phyloP scores from a whole-genome alignment of 1,140 invertebrate genomes.

The Samia ricini region DNA sequence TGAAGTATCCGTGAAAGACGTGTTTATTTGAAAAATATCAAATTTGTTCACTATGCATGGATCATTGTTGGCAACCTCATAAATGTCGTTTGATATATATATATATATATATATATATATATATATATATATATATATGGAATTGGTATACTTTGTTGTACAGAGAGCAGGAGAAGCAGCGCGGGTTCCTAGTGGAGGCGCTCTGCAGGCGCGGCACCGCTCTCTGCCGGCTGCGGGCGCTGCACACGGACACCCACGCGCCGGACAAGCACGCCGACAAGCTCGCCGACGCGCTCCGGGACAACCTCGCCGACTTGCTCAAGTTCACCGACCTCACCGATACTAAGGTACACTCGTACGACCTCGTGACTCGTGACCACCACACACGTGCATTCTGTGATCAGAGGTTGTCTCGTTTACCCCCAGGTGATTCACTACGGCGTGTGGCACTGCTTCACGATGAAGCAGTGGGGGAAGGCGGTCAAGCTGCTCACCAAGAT shows the following conservation, averaged over 20 bases:
- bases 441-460: slow-evolving; percentile 88
- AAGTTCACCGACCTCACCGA: slow-evolving; percentile 90
- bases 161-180: slow-evolving; percentile 91
- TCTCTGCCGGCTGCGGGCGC: slow-evolving; percentile 81
- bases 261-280: slow-evolving; percentile 61
- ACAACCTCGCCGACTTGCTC: slow-evolving; percentile 83
- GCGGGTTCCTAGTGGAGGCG: slow-evolving; percentile 86
- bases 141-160: background rate
- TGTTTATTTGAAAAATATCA: too few species aligned
- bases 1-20: too few species aligned
- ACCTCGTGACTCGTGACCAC: background rate
- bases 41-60: too few species aligned
- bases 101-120: too few species aligned
- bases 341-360: slow-evolving; percentile 84
- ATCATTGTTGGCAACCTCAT: too few species aligned
- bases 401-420: too few species aligned
- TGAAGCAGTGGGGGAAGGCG: slow-evolving; percentile 88
- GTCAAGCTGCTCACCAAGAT: slow-evolving; percentile 87
- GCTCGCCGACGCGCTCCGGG: slow-evolving; percentile 80
- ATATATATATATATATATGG: too few species aligned
- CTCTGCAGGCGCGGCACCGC: slow-evolving; percentile 87
- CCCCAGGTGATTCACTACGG: slow-evolving; percentile 79
- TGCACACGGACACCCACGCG: slow-evolving; percentile 48
- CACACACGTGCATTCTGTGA: background rate
- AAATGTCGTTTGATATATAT: too few species aligned